Base-by-base conservation (phyloP, 1,140 invertebrate genomes). In the Wiebesia pumilae region DNA sequence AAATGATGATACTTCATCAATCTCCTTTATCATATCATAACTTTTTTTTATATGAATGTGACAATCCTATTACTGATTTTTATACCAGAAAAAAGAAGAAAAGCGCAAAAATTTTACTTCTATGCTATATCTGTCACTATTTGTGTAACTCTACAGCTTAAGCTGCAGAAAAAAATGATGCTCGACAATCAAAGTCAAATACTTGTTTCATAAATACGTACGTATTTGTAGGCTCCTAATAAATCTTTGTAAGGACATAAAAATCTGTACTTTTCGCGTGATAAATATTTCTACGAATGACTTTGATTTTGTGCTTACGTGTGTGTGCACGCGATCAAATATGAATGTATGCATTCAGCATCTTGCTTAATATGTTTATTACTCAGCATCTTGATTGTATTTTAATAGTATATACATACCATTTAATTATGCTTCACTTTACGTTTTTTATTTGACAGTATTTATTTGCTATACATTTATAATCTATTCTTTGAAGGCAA, bases 351-450 rank as follows among this genome's bases (percentile, higher is more conserved):
- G 80, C 30, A 73, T 80, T 67, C 73, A 51, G 54, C 47, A 85
- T 85, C n/a, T 73, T 38, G 16, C 51, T 4, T n/a, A 47, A 24
- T 88, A 85, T 78, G 87, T 83, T 80, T 83, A 54, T 83, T 85
- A 86, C 82, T 24, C 30, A 24, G 67, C 54, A 85, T 79, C 67
- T 65, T 40, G 87, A 84, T 87, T 83, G 78, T 78, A 88, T 88
- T 86, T 87, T 21, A 71, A 51, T 87, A 73, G 85, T 86, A 79
- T 51, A 85, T 67, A 88, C 86, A 33, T 85, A 51, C 54, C 62
- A 82, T n/a, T 21, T 75, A 83, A 54, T 84, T 75, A 33, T 9
- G 10, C 79, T 77, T 78, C n/a, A 33, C 79, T 54, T 54, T 67
- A 35, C 33, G 51, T 79, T 62, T 78, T 47, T 51, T 77, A 79